Percentiles rank a stretch among this genome's conserved stretches.
Conservation (phyloP, 2,797 vertebrate species). For the Brachyrhaphis roseni region DNA sequence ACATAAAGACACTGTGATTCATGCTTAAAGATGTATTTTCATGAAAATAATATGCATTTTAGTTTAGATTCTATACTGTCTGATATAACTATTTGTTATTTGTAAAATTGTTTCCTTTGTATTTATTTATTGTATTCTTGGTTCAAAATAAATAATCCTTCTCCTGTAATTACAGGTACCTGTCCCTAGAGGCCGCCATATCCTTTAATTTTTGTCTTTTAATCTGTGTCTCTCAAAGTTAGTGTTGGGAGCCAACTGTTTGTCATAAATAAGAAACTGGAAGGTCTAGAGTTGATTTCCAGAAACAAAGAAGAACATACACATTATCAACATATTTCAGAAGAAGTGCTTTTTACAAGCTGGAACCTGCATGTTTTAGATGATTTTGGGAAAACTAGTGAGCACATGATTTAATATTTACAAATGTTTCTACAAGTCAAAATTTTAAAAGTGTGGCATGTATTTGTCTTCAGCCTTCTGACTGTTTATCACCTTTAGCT, state of each 20-base stretch:
- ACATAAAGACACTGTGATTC: background rate
- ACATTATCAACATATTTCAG: background rate
- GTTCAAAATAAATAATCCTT: background rate
- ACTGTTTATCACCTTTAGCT: background rate
- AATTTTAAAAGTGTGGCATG: background rate
- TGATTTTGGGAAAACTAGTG: background rate
- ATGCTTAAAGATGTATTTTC: background rate
- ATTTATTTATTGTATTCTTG: background rate
- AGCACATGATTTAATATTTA: background rate
- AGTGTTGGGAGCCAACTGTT: no score
- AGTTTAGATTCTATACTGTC: background rate
- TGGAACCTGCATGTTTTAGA: background rate
- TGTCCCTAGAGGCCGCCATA: constrained; percentile 1
- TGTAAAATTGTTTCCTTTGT: background rate
- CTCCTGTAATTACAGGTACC: background rate
- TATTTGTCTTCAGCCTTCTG: background rate
- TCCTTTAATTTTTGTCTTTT: background rate
- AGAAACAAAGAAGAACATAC: background rate
- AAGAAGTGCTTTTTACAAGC: background rate
- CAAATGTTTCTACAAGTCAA: background rate
- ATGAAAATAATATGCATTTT: background rate
- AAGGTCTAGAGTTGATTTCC: background rate
- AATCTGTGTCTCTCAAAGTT: background rate
- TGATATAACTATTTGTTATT: background rate
- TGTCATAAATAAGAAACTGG: background rate